A percentile compares a stretch with the other conserved stretches of the same genome.
These are phyloP conservation scores for Operophtera brumata DNA, from an alignment of 2,888 invertebrate genomes.

Conservation along the genomic window DNA sequence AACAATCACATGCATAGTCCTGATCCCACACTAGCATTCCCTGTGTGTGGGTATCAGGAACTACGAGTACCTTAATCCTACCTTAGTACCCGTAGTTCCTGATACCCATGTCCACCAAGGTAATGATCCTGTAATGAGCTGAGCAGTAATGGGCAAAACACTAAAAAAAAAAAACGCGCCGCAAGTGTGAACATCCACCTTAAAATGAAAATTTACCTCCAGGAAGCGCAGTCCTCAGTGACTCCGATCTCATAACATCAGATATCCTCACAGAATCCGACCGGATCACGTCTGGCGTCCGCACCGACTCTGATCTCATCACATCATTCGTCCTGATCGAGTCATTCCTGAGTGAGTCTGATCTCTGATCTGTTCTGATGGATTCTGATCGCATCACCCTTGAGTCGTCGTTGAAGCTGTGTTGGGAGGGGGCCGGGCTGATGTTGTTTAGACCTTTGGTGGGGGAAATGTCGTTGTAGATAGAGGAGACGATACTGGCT, in stretches of 20 bases:
- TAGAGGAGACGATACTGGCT: slow-evolving; percentile 71
- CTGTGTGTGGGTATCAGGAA: too few species aligned
- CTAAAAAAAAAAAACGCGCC: too few species aligned
- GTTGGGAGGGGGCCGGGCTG: slow-evolving; percentile 69
- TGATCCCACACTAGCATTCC: too few species aligned
- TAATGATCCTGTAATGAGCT: too few species aligned
- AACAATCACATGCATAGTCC: too few species aligned
- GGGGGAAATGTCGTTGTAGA: slow-evolving; percentile 70
- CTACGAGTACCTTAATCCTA: too few species aligned
- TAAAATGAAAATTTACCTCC: slow-evolving; percentile 33
- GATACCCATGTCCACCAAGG: too few species aligned
- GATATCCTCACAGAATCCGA: slow-evolving; percentile 23
- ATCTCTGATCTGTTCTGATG: slow-evolving; percentile 42
- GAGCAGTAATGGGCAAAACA: too few species aligned
- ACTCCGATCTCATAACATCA: slow-evolving; percentile 31
- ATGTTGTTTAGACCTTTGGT: slow-evolving; percentile 63
- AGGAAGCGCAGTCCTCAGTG: slow-evolving; percentile 30
- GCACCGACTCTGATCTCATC: slow-evolving; percentile 31
- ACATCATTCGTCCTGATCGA: slow-evolving; percentile 52
- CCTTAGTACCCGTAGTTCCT: too few species aligned
- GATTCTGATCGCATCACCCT: slow-evolving; percentile 65
- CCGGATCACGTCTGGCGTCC: slow-evolving; percentile 22
- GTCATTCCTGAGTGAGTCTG: slow-evolving; percentile 48
- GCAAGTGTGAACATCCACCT: too few species aligned
- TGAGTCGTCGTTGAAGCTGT: slow-evolving; percentile 62